phyloP scores from a whole-genome alignment of 2,888 invertebrate genomes.

The Ophion ellenae region DNA sequence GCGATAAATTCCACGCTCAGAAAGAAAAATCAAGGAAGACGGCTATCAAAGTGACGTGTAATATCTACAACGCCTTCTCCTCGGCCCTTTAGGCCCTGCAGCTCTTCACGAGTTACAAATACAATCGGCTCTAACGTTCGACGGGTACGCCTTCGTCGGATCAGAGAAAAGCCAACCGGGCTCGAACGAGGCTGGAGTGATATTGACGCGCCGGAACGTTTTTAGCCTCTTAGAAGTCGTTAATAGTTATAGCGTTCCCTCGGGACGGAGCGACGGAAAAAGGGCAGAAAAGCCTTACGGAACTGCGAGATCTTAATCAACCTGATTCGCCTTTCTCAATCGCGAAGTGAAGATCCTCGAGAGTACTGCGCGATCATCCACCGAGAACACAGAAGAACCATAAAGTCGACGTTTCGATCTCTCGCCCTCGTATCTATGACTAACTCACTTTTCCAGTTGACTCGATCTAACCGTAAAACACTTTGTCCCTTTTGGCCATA shows the following conservation, averaged over 20 bases:
- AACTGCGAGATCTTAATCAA: conserved; percentile 1
- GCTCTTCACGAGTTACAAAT: conserved; percentile 38
- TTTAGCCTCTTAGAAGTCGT: conserved; percentile 64
- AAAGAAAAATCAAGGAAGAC: conserved; percentile 45
- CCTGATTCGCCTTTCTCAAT: no score
- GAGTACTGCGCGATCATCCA: no score
- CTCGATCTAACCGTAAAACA: no score
- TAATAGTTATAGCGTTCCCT: conserved; percentile 65
- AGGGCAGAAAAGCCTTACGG: conserved; percentile 50
- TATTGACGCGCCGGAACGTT: conserved; percentile 47
- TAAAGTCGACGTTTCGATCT: no score
- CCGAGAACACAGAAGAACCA: no score
- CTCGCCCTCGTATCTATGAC: no score
- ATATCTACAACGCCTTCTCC: conserved; percentile 6
- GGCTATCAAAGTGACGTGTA: conserved; percentile 70
- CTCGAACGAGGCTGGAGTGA: no score
- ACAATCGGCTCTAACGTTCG: conserved; percentile 8
- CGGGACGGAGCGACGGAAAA: conserved; percentile 31
- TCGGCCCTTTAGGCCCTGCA: neutral
- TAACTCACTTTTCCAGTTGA: no score
- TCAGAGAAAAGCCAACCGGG: conserved; percentile 14
- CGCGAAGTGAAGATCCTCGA: no score
- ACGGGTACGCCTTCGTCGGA: conserved; percentile 15
- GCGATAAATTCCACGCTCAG: conserved; percentile 35
- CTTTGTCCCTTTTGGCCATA: no score